Base-by-base conservation (phyloP, 2,888 invertebrate species). In the Rotaria magnacalcarata region DNA sequence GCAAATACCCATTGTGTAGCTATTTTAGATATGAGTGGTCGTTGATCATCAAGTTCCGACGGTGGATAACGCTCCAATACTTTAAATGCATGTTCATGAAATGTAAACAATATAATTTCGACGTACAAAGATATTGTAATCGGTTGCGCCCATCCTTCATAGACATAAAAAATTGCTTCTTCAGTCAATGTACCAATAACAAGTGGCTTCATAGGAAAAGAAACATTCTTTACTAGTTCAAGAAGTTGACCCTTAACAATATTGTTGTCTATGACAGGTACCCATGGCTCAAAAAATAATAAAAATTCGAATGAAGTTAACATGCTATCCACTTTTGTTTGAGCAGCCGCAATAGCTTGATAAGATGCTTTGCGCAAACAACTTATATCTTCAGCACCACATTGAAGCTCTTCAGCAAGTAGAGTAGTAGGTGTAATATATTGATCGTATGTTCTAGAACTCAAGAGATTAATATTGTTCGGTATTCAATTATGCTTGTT, bases 221-320 rank as follows among this genome's bases (percentile, higher is more conserved):
- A 47, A 2, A 88, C 88, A 16, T 87, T 86, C 0, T 84, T 11
- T 27, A 87, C 85, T 0, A 88, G 87, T 8, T 88, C 87, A n/a
- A 89, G 84, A 0, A 89, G 88, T 80, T 89, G 89, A n/a, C 87
- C 87, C 24, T 88, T 87, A 1, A 90, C 88, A 19, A 89, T 85
- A 2, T 88, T 85, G 1, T 89, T 89, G 84, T 90, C 89, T 11
- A 89, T 88, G 75, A 88, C 88, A 1, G 89, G 89, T 11, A 89
- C 88, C 86, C 89, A 88, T 8, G 89, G 89, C 84, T 89, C 89
- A 84, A 89, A 89, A 67, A 88, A 88, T 56, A 89, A 89, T 24
- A 89, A 87, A 34, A 89, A 87, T 80, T 89, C 89, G 5, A 89
- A 80, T n/a, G 89, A 89, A 16, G 89, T 88, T 21, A 89, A 87